phyloP scores from a whole-genome alignment of 1,140 invertebrate species.

The Euschistus heros region DNA sequence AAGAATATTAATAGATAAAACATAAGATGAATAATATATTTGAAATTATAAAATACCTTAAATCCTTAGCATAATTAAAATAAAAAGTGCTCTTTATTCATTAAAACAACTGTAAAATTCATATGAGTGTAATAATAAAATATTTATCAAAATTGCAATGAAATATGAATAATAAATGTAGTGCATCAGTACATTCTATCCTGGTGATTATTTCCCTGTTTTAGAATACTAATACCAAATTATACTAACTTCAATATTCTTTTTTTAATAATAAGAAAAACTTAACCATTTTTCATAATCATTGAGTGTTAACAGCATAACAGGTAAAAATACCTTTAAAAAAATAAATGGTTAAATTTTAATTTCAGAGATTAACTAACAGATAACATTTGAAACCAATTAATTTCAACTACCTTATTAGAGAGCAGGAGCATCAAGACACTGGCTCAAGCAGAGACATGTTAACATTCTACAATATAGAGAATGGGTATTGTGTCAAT shows the following conservation, averaged over 20 bases:
- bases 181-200: too few relatives aligned
- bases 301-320: background rate
- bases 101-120: too few relatives aligned
- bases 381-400: background rate
- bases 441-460: slow-evolving; percentile 17
- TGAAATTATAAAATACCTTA: too few relatives aligned
- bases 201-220: slow-evolving; percentile 2
- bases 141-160: too few relatives aligned
- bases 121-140: too few relatives aligned
- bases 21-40: too few relatives aligned
- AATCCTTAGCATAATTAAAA: too few relatives aligned
- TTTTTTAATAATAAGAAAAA: background rate
- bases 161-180: too few relatives aligned
- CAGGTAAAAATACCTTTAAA: background rate
- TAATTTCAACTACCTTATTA: slow-evolving; percentile 13
- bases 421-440: slow-evolving; percentile 10
- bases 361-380: background rate
- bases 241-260: background rate
- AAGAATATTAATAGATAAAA: too few relatives aligned
- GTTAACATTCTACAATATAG: slow-evolving; percentile 17
- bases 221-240: slow-evolving; percentile 1
- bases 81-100: too few relatives aligned
- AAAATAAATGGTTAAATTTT: slow-evolving; percentile 12
- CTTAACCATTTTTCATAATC: background rate
- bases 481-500: slow-evolving; percentile 13